phyloP scores from a whole-genome alignment of 2,113 vertebrate genomes.

The Piprites chloris region DNA sequence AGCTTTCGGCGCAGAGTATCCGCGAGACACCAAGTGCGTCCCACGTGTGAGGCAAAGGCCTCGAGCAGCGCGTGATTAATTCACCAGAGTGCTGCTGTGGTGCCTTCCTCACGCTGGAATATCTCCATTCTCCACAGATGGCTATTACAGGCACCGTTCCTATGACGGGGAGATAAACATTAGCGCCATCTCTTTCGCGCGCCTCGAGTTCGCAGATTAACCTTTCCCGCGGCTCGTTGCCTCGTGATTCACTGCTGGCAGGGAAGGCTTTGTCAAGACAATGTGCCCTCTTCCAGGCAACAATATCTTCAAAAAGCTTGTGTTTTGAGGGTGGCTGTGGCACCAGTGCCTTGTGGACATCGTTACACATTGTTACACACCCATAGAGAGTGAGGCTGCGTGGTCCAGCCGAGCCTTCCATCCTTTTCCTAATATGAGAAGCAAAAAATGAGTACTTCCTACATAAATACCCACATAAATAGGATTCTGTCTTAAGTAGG shows the following conservation, averaged over 20 bases:
- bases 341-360: not conserved
- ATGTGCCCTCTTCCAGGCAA: not conserved
- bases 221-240: not conserved
- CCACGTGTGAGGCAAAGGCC: not conserved
- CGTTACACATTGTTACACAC: not conserved
- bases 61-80: not conserved
- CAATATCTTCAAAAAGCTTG: not conserved
- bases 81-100: not conserved
- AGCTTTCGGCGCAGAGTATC: not conserved
- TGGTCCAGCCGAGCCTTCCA: not conserved
- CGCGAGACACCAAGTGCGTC: not conserved
- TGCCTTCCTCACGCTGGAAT: not conserved
- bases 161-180: not conserved
- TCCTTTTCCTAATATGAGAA: accelerated
- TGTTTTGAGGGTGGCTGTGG: not conserved
- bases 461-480: not conserved
- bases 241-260: not conserved
- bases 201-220: not conserved
- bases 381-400: accelerated
- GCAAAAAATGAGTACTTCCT: not conserved
- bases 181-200: not conserved
- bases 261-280: not conserved
- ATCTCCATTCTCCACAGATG: constrained; percentile 21
- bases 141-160: not conserved
- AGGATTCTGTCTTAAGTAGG: not conserved